A percentile compares a stretch with the other conserved stretches of the same genome.
Conservation (phyloP, 2,113 vertebrate species). For the Hyperoodon ampullatus region DNA sequence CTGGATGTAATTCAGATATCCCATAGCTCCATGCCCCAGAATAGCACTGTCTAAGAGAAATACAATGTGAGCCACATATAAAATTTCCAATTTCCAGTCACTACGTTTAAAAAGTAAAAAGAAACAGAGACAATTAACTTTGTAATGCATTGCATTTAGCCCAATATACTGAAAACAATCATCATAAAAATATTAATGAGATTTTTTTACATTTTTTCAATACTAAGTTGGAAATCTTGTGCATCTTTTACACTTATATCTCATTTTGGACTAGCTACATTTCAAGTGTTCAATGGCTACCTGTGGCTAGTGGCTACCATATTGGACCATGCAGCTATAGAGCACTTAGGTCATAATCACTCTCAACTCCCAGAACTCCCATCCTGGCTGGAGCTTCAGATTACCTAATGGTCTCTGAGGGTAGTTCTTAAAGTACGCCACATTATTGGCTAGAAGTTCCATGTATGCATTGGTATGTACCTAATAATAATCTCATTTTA, state of each 20-base stretch:
- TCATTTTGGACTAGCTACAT: not conserved
- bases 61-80: not conserved
- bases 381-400: not conserved
- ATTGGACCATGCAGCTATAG: not conserved
- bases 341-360: not conserved
- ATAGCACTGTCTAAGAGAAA: not conserved
- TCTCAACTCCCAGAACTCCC: not conserved
- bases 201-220: not conserved
- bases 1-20: constrained; percentile 36
- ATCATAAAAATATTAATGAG: not conserved
- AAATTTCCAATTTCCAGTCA: constrained; percentile 3
- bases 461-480: not conserved
- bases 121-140: not conserved
- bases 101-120: constrained; percentile 40
- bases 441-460: not conserved
- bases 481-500: not conserved
- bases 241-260: not conserved
- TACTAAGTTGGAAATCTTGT: not conserved
- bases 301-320: not conserved
- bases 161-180: not conserved
- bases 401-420: not conserved
- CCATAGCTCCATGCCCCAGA: not conserved
- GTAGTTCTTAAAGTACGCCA: not conserved
- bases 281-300: not conserved
- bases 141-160: not conserved